Evolutionary conservation across 1,140 invertebrate genomes (phyloP).

Genomic region (Achatina immaculata): DNA sequence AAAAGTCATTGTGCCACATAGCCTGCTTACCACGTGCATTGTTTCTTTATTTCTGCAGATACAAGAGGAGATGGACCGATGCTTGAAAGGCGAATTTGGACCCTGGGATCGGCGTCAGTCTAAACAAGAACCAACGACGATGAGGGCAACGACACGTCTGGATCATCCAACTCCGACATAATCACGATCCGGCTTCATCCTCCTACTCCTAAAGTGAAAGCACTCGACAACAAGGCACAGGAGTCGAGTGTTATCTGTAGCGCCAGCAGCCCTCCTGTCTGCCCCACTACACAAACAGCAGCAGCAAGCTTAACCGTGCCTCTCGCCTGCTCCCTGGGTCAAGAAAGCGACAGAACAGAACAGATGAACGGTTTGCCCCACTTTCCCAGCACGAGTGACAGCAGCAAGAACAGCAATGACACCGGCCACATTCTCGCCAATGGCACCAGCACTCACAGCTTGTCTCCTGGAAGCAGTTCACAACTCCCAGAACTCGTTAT

Average conservation of each 20-base stretch:
- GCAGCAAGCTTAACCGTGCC: background rate
- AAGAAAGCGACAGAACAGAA: background rate
- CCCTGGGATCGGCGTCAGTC: conserved; percentile 20
- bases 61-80: conserved; percentile 65
- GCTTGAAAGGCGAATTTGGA: conserved; percentile 50
- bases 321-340: background rate
- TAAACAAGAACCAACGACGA: conserved; percentile 25
- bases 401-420: background rate
- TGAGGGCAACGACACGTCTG: background rate
- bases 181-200: conserved; percentile 59
- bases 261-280: background rate
- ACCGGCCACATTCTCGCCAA: background rate
- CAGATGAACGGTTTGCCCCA: background rate
- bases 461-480: conserved; percentile 16
- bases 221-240: conserved; percentile 46
- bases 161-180: conserved; percentile 41
- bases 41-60: too few relatives aligned
- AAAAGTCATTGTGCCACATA: too few relatives aligned
- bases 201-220: conserved; percentile 36
- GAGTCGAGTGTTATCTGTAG: background rate
- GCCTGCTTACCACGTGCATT: too few relatives aligned
- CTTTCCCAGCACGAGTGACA: background rate
- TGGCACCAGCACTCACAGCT: background rate
- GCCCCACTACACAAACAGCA: background rate
- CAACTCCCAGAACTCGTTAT: conserved; percentile 20